Conservation (phyloP, 2,113 vertebrate species). For the cattle (Bos taurus) region ARS-UCD2.0 NC_037337.1:27419501-27420000, state of each 20-base stretch:
- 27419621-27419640: not conserved
- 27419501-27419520: too few relatives aligned
- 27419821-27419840: not conserved
- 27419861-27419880: not conserved
- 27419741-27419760: not conserved
- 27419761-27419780: not conserved
- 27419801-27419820: not conserved
- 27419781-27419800: too few relatives aligned
- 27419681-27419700: not conserved
- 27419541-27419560: too few relatives aligned
- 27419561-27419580: too few relatives aligned
- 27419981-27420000: fast-evolving
- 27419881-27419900: not conserved
- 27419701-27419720: not conserved
- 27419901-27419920: not conserved
- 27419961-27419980: not conserved
- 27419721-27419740: not conserved
- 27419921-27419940: not conserved
- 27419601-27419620: too few relatives aligned
- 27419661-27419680: not conserved
- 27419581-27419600: too few relatives aligned
- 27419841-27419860: not conserved
- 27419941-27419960: not conserved
- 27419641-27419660: not conserved
- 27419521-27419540: too few relatives aligned